These are phyloP conservation scores for Iphiclides podalirius DNA, from an alignment of 2,888 invertebrate genomes.

Conservation along the genomic window DNA sequence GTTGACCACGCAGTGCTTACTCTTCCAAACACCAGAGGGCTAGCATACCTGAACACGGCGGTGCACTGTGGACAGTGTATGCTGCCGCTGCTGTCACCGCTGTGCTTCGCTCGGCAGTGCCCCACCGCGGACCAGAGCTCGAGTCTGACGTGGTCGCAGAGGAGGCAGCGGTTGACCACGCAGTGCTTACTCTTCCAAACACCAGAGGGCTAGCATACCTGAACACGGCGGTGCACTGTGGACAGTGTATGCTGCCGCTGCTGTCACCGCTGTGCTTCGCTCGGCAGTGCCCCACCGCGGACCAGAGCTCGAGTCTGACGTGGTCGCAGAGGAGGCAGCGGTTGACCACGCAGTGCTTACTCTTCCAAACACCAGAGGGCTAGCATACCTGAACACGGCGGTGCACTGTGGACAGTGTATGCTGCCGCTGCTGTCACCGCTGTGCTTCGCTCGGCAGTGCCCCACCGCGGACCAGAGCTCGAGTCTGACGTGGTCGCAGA, in stretches of 20 bases:
- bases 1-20: constrained; percentile 41
- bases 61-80: constrained; percentile 50
- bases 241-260: constrained; percentile 42
- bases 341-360: constrained; percentile 41
- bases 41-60: constrained; percentile 38
- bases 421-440: constrained; percentile 28
- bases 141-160: constrained; percentile 41
- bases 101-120: constrained; percentile 45
- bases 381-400: constrained; percentile 38
- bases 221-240: constrained; percentile 37
- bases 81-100: constrained; percentile 28
- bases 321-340: constrained; percentile 44
- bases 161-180: constrained; percentile 36
- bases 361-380: no score
- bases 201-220: no score
- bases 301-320: constrained; percentile 33
- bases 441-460: constrained; percentile 45
- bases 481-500: constrained; percentile 41
- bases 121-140: constrained; percentile 35
- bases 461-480: constrained; percentile 35
- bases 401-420: constrained; percentile 50
- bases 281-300: constrained; percentile 38
- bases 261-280: constrained; percentile 41
- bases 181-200: constrained; percentile 43
- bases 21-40: no score